Base-by-base conservation (phyloP, 2,797 vertebrate species). In the Harpagifer antarcticus region DNA sequence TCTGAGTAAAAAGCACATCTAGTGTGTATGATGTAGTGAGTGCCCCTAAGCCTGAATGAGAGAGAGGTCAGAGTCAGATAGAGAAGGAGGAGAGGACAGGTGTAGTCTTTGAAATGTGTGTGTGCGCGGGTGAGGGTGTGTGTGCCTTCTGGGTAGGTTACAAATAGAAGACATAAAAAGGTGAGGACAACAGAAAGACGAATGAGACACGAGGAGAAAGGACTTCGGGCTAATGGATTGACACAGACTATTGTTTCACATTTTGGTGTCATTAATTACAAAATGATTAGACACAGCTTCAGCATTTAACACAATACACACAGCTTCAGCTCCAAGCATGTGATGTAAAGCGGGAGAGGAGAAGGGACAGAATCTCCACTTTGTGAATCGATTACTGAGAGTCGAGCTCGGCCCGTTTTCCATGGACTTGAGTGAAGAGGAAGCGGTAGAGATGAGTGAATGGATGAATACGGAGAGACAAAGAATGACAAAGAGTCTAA, bases 111-210 rank as follows among this genome's bases (percentile, higher is more conserved):
- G 76, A 88, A 88, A 71, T 54, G 45, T 68, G 68, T 64, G 76
- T 76, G 72, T 68, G 68, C 76, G 73, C 56, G 55, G 56, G 54
- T 72, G 57, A 65, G 68, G 56, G 70, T 43, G 68, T 80, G 63
- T 54, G 58, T 45, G 61, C 90, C 87, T 88, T 83, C 81, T 82
- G 88, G 89, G 89, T 85, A 89, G 86, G 86, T 91, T 89, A 88
- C 44, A 57, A 70, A 47, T 16, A 69, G 57, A 82, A 70, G 65
- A 71, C 47, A 44, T 57, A 37, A 55, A 70, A 56, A 77, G 69
- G 33, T 50, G 62, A 81, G 74, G 57, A 76, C 57, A 66, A 74
- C 55, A 70, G 72, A 71, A 60, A 78, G 62, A 65, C 5, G 9
- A 58, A 71, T 54, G 56, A 44, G 47, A 74, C 55, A 12, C 1